phyloP scores from a whole-genome alignment of 2,797 vertebrate genomes.

The Parauchenoglanis punctatus region DNA sequence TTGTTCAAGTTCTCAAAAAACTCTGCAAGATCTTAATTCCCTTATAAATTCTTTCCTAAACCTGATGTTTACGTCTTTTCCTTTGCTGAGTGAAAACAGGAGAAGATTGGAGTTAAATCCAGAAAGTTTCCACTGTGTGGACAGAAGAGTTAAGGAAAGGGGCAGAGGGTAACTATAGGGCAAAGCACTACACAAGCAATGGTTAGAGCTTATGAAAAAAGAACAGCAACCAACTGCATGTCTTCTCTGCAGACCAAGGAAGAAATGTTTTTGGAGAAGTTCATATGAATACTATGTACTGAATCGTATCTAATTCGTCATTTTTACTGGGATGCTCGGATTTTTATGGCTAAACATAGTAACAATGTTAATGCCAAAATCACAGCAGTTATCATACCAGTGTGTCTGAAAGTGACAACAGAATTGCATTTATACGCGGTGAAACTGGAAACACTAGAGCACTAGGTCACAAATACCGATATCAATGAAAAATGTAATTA shows the following conservation, averaged over 20 bases:
- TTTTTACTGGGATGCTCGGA: conserved; percentile 8
- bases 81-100: conserved; percentile 47
- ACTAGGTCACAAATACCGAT: background rate
- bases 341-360: conserved; percentile 29
- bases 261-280: conserved; percentile 23
- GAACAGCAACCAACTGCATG: conserved; percentile 38
- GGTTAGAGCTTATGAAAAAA: conserved; percentile 39
- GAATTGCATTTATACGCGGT: conserved; percentile 14
- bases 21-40: conserved; percentile 46
- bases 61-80: conserved; percentile 38
- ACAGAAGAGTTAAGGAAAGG: conserved; percentile 27
- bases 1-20: conserved; percentile 43
- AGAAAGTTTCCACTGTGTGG: conserved; percentile 58
- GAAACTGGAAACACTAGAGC: background rate
- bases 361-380: conserved; percentile 23
- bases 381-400: background rate
- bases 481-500: background rate
- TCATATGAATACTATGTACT: conserved; percentile 35
- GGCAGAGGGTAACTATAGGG: conserved; percentile 49
- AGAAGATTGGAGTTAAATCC: conserved; percentile 39
- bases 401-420: background rate
- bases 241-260: conserved; percentile 48
- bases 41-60: conserved; percentile 59
- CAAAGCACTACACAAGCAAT: conserved; percentile 52
- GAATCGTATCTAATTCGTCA: conserved; percentile 18